Conservation (phyloP, 2,888 invertebrate genomes). For the Resseliella maxima region DNA sequence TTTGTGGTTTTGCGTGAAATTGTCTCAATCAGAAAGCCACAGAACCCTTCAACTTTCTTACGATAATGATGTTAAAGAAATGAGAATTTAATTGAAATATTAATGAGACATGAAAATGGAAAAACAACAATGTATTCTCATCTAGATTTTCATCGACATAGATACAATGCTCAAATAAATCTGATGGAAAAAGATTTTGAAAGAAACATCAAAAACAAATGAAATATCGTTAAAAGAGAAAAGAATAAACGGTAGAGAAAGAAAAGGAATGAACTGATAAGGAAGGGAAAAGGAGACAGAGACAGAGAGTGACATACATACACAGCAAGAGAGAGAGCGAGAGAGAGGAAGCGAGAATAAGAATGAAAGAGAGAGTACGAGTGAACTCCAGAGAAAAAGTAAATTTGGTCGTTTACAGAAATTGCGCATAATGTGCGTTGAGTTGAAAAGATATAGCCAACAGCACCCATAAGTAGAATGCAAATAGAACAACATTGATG, state of each 20-base stretch:
- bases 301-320: too few species aligned
- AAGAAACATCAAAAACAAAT: background rate
- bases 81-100: constrained; percentile 29
- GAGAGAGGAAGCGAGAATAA: background rate
- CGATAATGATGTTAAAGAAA: background rate
- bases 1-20: background rate
- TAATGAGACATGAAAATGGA: constrained; percentile 12
- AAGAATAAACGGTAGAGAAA: too few species aligned
- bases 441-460: background rate
- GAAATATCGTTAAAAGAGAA: background rate
- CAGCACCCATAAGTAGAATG: background rate
- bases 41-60: background rate
- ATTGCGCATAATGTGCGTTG: background rate
- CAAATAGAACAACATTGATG: too few species aligned
- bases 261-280: too few species aligned
- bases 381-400: too few species aligned
- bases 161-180: too few species aligned
- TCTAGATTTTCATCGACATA: background rate
- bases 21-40: background rate
- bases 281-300: too few species aligned
- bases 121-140: too few species aligned
- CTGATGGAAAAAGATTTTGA: background rate
- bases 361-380: background rate
- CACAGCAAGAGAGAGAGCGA: too few species aligned
- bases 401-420: too few species aligned